Evolutionary conservation across 2,113 vertebrate genomes (phyloP), one percentile per base, ranked within the genome.

Genomic region (Rhagologus leucostigma): DNA sequence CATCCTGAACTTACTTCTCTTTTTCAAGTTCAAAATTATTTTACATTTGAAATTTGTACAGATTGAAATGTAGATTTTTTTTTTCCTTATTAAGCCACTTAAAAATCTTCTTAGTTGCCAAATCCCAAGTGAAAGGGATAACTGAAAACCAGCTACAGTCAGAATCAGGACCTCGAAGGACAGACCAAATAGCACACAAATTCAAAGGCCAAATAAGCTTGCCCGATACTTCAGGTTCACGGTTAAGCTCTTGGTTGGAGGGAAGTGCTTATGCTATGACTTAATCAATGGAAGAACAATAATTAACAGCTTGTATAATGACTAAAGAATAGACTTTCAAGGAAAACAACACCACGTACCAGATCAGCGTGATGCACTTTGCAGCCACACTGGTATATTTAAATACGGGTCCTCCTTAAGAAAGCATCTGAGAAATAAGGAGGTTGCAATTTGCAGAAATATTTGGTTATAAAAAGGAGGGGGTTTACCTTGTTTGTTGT

Each of bases 321-420:
- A 85, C 60, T 64, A 13, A 77, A 73, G 81, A 57, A 53, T 18
- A 49, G 46, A 39, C 50, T 87, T 69, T 55, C 56, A 62, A 56
- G 53, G 42, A 29, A 60, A 64, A 86, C 8, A 79, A 4, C 9
- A n/a, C 27, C 56, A 49, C 3, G 53, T 18, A 76, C 13, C n/a
- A 19, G 18, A 16, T 39, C 1, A 53, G 7, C 0, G 1, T 12
- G 12, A 65, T 8, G 20, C 30, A 47, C 12, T 37, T 73, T 10
- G 26, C 3, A 89, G 73, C 30, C 69, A 30, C 26, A 4, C 11
- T 27, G 30, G 6, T 17, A 22, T 16, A 78, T 24, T 49, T 65
- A 74, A 76, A n/a, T 39, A 56, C 2, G 3, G 7, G 46, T 18
- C 60, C 27, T 78, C 35, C 42, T 82, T 70, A 37, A 68, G 37